Conservation (phyloP, 92 coral and sea anemone species). For the Palythoa grandiflora region DNA sequence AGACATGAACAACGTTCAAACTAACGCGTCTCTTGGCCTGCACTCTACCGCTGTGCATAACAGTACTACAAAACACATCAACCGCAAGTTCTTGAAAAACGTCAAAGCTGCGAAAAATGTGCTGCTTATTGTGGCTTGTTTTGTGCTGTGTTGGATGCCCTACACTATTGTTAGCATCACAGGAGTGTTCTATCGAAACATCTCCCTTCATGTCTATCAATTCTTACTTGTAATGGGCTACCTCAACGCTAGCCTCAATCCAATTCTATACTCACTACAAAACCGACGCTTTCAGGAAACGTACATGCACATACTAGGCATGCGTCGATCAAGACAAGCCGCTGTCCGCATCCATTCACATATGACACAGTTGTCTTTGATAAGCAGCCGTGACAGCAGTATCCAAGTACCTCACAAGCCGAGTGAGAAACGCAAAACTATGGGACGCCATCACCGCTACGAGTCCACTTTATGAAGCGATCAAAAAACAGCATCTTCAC, state of each 20-base stretch:
- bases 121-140: conserved; percentile 74
- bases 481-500: too few species aligned
- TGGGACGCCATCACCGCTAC: neutral
- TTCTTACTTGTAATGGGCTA: conserved; percentile 27
- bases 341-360: conserved; percentile 9
- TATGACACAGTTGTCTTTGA: conserved; percentile 11
- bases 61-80: conserved; percentile 6
- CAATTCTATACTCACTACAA: conserved; percentile 25
- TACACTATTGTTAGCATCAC: conserved; percentile 70
- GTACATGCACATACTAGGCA: conserved; percentile 19
- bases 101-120: conserved; percentile 80
- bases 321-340: conserved; percentile 7
- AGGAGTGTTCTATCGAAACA: neutral
- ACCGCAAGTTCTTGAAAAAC: conserved; percentile 47
- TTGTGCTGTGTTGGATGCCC: conserved; percentile 89
- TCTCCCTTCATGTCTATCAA: neutral
- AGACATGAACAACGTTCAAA: conserved; percentile 40
- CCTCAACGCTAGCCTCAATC: conserved; percentile 36
- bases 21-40: neutral
- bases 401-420: neutral
- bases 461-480: conserved; percentile 30
- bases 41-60: conserved; percentile 14
- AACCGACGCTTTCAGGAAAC: conserved; percentile 44
- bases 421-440: neutral
- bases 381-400: conserved; percentile 37